Evolutionary conservation across 2,888 invertebrate species (phyloP).

Genomic region (Drosophila paucipuncta): DNA sequence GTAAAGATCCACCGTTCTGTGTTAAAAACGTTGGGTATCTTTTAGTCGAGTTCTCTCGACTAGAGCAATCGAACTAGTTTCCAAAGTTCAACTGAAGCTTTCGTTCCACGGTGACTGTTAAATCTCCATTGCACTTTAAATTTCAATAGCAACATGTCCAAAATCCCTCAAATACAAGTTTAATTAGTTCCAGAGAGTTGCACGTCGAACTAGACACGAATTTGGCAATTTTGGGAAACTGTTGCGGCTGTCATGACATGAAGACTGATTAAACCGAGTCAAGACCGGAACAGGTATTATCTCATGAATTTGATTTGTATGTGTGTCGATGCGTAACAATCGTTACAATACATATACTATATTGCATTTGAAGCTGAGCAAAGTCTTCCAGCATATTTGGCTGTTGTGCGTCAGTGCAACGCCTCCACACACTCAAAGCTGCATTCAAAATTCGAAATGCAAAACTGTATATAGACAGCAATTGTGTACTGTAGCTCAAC

Average conservation of each 20-base stretch:
- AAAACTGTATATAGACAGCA: conserved; percentile 33
- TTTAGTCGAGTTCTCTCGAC: background rate
- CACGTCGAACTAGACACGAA: conserved; percentile 40
- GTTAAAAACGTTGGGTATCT: background rate
- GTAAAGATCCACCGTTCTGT: background rate
- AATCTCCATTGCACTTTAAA: conserved; percentile 15
- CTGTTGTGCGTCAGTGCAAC: conserved; percentile 52
- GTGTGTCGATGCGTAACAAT: conserved; percentile 42
- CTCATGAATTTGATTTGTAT: background rate
- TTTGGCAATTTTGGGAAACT: conserved; percentile 47
- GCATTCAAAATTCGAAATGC: conserved; percentile 43
- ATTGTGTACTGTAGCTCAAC: conserved; percentile 13
- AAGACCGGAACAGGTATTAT: background rate
- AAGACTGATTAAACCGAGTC: conserved; percentile 48
- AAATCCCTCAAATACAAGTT: conserved; percentile 55
- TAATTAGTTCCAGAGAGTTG: conserved; percentile 64
- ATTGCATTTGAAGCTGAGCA: conserved; percentile 56
- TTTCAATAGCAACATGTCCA: conserved; percentile 21
- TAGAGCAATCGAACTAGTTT: background rate
- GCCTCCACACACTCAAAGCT: conserved; percentile 3
- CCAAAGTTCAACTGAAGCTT: background rate
- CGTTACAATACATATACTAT: conserved; percentile 22
- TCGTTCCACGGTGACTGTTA: conserved; percentile 32
- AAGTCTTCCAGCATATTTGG: conserved; percentile 59
- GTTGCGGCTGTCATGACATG: conserved; percentile 52